Percentiles rank a stretch among this genome's conserved stretches.
Conservation (phyloP, 1,140 invertebrate species). For the Argopecten irradians region DNA sequence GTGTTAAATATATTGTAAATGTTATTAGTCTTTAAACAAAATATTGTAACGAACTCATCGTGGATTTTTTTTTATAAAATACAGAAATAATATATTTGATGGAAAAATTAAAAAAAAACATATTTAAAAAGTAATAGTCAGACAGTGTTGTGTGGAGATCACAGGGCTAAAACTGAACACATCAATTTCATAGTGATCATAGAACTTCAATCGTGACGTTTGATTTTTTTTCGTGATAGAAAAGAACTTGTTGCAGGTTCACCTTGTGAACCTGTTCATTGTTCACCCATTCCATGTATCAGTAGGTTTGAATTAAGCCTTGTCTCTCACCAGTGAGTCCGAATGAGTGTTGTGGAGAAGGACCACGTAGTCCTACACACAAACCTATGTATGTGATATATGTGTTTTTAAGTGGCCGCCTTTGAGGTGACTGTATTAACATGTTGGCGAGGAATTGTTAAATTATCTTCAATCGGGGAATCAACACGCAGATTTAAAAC, state of each 20-base stretch:
- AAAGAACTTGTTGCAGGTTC: neutral
- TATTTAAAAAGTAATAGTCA: too few relatives aligned
- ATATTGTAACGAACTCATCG: too few relatives aligned
- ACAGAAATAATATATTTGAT: too few relatives aligned
- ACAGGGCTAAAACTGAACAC: too few relatives aligned
- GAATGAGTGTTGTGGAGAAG: neutral
- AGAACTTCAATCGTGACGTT: neutral
- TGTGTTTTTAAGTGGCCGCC: conserved; percentile 7
- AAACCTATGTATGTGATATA: conserved; percentile 17
- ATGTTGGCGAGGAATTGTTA: conserved; percentile 17
- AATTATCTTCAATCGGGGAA: conserved; percentile 22
- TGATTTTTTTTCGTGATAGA: neutral
- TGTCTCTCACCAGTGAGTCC: neutral
- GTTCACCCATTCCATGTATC: neutral
- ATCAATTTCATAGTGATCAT: too few relatives aligned
- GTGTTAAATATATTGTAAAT: too few relatives aligned
- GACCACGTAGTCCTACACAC: neutral
- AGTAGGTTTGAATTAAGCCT: neutral
- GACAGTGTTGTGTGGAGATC: too few relatives aligned
- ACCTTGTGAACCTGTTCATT: neutral
- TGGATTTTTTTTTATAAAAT: too few relatives aligned
- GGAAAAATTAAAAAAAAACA: too few relatives aligned
- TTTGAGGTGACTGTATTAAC: conserved; percentile 5
- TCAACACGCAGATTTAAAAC: conserved; percentile 22
- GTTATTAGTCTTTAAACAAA: too few relatives aligned